Evolutionary conservation across 2,888 invertebrate genomes (phyloP).

Genomic region (Dyspetes luteomarginatus): DNA sequence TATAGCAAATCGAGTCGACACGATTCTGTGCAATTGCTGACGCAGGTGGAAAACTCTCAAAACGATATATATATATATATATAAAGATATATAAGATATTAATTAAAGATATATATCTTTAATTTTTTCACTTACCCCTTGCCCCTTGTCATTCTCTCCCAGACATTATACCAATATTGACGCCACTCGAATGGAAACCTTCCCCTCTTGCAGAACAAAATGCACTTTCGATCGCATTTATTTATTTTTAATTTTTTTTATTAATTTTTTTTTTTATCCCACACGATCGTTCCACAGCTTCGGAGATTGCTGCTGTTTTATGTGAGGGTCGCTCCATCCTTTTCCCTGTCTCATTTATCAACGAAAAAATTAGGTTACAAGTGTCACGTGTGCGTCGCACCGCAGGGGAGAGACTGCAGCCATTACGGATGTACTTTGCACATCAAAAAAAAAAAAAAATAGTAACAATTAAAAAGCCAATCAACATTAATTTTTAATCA

Average conservation of each 20-base stretch:
- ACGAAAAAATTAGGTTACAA: neutral
- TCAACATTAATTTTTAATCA: too few species aligned
- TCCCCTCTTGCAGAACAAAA: neutral
- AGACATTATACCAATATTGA: neutral
- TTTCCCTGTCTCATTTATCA: neutral
- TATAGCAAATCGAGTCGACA: neutral
- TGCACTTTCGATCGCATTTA: neutral
- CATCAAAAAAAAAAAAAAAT: too few species aligned
- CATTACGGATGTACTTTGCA: neutral
- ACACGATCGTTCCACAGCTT: slow-evolving; percentile 5
- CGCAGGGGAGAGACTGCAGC: neutral
- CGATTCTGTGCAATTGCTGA: neutral
- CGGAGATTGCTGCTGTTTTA: neutral
- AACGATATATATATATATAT: neutral
- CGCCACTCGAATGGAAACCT: neutral
- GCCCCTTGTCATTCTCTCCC: neutral
- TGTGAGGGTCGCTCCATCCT: neutral
- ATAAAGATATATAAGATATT: neutral
- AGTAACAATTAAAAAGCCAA: too few species aligned
- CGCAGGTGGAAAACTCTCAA: neutral
- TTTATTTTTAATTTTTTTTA: slow-evolving; percentile 3
- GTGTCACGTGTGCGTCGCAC: neutral
- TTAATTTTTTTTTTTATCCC: slow-evolving; percentile 1
- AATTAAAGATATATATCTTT: neutral
- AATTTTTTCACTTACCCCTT: neutral